Evolutionary conservation across 2,797 vertebrate genomes (phyloP), one percentile per base, ranked within the genome.

Genomic region (Anguilla marmorata): DNA sequence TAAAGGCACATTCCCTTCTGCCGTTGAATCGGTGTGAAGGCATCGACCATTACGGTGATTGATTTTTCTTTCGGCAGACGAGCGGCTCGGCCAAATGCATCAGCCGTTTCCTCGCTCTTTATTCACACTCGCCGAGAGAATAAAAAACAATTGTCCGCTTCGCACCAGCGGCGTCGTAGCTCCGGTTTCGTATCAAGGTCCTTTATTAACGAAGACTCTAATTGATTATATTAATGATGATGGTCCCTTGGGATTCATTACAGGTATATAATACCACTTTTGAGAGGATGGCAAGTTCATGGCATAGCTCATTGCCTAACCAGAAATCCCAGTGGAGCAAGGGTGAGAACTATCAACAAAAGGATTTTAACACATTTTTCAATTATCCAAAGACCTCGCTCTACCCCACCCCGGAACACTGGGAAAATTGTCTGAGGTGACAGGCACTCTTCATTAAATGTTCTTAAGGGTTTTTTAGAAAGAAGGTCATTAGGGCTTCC

Each of bases 21-120:
- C 86, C 72, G 87, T 90, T 76, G 90, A 88, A 90, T 88, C 66
- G 86, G 90, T 88, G 88, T 89, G 56, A 88, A 90, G 89, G 90
- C 88, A 86, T 85, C 88, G 87, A 88, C 91, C 90, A 91, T 92
- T 92, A 92, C 89, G n/a, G 89, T 92, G 92, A 92, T 92, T 91
- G 91, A 92, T 92, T 91, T 88, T 88, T 90, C 87, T 88, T 90
- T 90, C 79, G 84, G 56, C 89, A 89, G 91, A 89, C 87, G 87
- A 89, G 86, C 66, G 85, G 50, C 87, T 89, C 87, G 80, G 84
- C 85, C 89, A 91, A 83, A 92, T 91, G 86, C 90, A 89, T 92
- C 92, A 92, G 90, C 45, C 86, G 14, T 74, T 89, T 85, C 84
- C 27, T 76, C 90, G 89, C 92, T 91, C 90, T 90, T 90, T 89